Evolutionary conservation across 2,888 invertebrate species (phyloP).

Genomic region (Sinodicranocentrus sp.): DNA sequence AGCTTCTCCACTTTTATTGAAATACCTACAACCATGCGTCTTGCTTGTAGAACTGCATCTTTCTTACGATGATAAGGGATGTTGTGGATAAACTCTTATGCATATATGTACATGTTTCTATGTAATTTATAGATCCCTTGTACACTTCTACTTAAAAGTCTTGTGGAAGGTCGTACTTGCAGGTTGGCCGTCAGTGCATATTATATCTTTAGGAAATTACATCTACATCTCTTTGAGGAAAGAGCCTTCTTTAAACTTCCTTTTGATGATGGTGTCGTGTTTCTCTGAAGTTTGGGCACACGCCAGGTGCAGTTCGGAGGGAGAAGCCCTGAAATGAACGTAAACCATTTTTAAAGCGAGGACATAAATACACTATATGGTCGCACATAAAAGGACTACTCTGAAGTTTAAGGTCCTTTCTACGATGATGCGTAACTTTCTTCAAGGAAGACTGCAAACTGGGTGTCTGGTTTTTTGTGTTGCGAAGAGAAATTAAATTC

Average conservation of each 20-base stretch:
- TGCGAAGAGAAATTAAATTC: no score
- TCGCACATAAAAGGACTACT: not conserved
- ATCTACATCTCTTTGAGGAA: conserved; percentile 1
- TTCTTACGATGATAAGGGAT: no score
- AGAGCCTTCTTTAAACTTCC: conserved; percentile 13
- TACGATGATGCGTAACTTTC: not conserved
- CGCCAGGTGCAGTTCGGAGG: conserved; percentile 60
- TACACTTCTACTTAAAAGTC: conserved; percentile 25
- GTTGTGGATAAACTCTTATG: no score
- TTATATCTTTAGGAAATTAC: not conserved
- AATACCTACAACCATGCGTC: no score
- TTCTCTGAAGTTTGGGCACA: conserved; percentile 53
- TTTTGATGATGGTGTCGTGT: conserved; percentile 48
- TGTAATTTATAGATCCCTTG: not conserved
- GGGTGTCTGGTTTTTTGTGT: not conserved
- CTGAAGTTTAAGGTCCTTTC: conserved; percentile 45
- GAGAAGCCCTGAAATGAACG: conserved; percentile 40
- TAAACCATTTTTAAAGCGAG: not conserved
- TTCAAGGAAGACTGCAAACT: no score
- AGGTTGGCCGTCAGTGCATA: not conserved
- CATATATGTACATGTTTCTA: no score
- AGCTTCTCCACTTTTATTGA: no score
- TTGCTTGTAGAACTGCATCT: no score
- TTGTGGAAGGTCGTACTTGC: not conserved
- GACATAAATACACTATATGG: not conserved